Base-by-base conservation (phyloP, 2,113 vertebrate genomes). In the Nyctereutes procyonoides region DNA sequence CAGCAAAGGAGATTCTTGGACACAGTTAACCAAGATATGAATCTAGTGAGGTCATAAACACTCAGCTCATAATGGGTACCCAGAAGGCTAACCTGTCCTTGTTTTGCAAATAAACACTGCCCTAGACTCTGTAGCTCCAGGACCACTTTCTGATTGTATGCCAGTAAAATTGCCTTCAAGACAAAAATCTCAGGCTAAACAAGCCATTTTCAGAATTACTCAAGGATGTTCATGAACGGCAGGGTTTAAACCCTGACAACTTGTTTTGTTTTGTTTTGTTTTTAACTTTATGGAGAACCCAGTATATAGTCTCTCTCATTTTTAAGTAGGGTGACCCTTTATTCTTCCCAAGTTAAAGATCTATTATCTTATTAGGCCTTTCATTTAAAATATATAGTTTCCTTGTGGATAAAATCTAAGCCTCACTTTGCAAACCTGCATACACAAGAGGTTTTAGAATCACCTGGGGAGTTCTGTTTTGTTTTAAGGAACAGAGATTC, bases 281-380 rank as follows among this genome's bases (percentile, higher is more conserved):
- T 43, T 88, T 73, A 97, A 30, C 6, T 83, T 82, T 55, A 77
- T 35, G 48, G 53, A 88, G 87, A 88, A 93, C 26, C 63, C 35
- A 81, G 69, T 43, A 32, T 38, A 86, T 14, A 63, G 30, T 48
- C 12, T 85, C 55, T 88, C 65, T 24, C 48, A 73, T 77, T 84
- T 88, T 62, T 71, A 95, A 91, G 17, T 88, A 83, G n/a, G 4
- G 26, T 63, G 26, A 35, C n/a, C 35, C 15, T 96, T 74, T 90
- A 69, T 83, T 93, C 28, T 62, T 35, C 67, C 67, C 89, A 19
- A 58, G 58, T 88, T 95, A 81, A 16, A 81, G 26, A 89, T 38
- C 74, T 81, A 77, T 82, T 43, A 81, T 92, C 56, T 96, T 95
- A 83, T 35, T 94, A 92, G 73, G 67, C 30, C 43, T 88, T 97